Conservation (phyloP, 2,888 invertebrate species). For the Orgyia antiqua region DNA sequence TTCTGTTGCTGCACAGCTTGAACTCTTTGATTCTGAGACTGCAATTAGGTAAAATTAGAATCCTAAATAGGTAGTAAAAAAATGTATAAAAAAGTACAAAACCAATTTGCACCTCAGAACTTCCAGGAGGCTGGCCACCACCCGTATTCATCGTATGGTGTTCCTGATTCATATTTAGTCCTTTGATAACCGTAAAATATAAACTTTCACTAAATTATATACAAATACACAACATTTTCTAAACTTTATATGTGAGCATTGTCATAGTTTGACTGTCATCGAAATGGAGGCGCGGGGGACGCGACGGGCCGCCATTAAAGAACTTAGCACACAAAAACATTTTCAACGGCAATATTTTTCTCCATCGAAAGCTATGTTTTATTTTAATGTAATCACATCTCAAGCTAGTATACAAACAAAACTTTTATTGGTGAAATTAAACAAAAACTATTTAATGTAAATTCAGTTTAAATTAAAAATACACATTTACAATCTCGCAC, state of each 20-base stretch:
- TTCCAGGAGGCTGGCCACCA: conserved; percentile 77
- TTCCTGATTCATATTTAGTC: conserved; percentile 71
- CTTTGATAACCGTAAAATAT: conserved; percentile 31
- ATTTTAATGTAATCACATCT: background rate
- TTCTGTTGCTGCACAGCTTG: conserved; percentile 57
- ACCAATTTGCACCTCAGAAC: conserved; percentile 69
- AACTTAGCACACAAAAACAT: conserved; percentile 76
- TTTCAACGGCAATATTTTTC: conserved; percentile 26
- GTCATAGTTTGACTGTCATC: conserved; percentile 80
- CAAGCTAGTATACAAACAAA: background rate
- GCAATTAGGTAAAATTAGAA: conserved; percentile 44
- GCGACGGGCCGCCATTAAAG: conserved; percentile 82
- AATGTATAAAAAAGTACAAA: conserved; percentile 31
- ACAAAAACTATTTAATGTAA: no score
- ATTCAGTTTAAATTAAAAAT: conserved; percentile 31
- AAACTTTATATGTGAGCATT: conserved; percentile 70
- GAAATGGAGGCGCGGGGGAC: conserved; percentile 82
- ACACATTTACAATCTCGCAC: conserved; percentile 45
- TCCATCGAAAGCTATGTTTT: no score
- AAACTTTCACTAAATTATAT: conserved; percentile 48
- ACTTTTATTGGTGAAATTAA: background rate
- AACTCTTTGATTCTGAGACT: conserved; percentile 61
- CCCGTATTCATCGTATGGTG: conserved; percentile 78
- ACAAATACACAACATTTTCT: conserved; percentile 63
- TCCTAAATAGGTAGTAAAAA: conserved; percentile 30